Conservation (phyloP, 1,140 invertebrate species). For the Oedothorax gibbosus region DNA sequence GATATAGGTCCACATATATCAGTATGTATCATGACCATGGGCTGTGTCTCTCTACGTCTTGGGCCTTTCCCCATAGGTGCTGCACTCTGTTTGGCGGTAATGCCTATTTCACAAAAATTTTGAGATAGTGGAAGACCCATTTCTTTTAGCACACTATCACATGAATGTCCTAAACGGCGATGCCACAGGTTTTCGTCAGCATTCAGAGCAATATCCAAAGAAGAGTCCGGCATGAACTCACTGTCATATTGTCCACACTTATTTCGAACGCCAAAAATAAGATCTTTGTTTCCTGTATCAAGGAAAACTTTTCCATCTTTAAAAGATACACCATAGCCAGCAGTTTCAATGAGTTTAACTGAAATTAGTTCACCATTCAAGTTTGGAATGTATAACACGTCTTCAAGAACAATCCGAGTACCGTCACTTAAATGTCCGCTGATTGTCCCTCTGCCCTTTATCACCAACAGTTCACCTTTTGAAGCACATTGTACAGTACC, state of each 20-base stretch:
- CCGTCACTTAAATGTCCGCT: neutral
- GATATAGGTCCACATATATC: constrained; percentile 21
- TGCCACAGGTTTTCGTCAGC: neutral
- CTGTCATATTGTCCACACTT: neutral
- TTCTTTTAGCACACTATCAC: constrained; percentile 1
- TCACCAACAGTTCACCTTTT: constrained; percentile 1
- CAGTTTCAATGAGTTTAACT: constrained; percentile 7
- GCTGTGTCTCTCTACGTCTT: neutral
- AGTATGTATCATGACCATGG: constrained; percentile 14
- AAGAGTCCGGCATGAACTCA: neutral
- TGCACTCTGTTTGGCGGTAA: constrained; percentile 5
- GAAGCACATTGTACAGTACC: constrained; percentile 5
- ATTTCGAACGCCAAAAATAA: neutral
- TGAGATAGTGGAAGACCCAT: constrained; percentile 7
- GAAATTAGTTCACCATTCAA: constrained; percentile 1
- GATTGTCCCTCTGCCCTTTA: constrained; percentile 12
- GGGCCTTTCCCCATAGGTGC: constrained; percentile 2
- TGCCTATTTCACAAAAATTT: constrained; percentile 11
- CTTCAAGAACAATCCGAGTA: neutral
- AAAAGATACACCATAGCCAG: constrained; percentile 9
- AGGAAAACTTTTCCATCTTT: neutral
- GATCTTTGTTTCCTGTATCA: neutral
- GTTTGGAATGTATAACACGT: neutral
- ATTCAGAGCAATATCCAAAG: neutral
- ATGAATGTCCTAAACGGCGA: constrained; percentile 10